These are phyloP conservation scores for Lophochroa leadbeateri DNA, from an alignment of 2,113 vertebrate species.

Conservation along the genomic window DNA sequence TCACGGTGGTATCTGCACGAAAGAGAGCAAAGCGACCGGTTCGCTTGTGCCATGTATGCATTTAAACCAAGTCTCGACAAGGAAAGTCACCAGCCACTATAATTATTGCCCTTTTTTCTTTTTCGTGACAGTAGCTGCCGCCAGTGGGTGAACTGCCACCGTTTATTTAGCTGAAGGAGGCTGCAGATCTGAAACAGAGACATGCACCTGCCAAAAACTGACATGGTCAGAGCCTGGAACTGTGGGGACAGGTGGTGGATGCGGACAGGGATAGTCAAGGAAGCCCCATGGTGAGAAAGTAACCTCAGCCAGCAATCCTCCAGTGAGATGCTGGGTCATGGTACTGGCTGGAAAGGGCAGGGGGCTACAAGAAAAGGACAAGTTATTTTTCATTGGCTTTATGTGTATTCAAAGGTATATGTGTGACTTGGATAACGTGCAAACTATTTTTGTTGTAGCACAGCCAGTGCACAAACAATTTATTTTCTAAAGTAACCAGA, in stretches of 20 bases:
- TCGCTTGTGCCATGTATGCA: rapidly evolving
- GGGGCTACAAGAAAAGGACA: background rate
- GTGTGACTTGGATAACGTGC: background rate
- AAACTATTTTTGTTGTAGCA: background rate
- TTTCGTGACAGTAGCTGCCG: rapidly evolving
- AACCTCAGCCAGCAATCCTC: background rate
- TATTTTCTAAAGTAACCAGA: background rate
- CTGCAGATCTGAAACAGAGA: background rate
- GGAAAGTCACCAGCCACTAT: rapidly evolving
- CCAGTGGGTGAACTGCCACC: background rate
- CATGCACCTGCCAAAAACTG: rapidly evolving
- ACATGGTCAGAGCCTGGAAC: background rate
- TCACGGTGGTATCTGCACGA: rapidly evolving
- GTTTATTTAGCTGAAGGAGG: background rate
- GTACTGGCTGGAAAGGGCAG: background rate
- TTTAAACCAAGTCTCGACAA: background rate
- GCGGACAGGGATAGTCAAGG: background rate
- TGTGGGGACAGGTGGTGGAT: background rate
- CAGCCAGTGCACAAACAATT: background rate
- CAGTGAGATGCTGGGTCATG: background rate
- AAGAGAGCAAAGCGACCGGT: rapidly evolving
- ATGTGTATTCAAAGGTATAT: rapidly evolving
- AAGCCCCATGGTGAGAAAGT: rapidly evolving
- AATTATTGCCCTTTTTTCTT: background rate
- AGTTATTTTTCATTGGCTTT: background rate